Conservation (phyloP, 2,797 vertebrate genomes). For the Mormyrops boulengeri region DNA sequence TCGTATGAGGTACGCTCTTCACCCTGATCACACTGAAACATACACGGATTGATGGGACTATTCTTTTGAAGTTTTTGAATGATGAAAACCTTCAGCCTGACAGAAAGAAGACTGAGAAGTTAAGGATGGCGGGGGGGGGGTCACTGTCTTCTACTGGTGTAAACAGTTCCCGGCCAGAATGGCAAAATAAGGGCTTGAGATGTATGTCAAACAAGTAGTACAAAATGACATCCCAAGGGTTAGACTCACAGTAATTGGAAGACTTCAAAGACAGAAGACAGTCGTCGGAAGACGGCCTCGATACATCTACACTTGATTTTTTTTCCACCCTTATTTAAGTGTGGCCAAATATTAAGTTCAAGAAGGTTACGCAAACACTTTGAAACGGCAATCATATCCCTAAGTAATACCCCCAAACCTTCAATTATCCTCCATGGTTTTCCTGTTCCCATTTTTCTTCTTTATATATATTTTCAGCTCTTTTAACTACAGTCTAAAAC, state of each 20-base stretch:
- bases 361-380: conserved; percentile 67
- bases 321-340: conserved; percentile 45
- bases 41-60: background rate
- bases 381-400: conserved; percentile 58
- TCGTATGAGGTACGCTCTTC: background rate
- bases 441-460: conserved; percentile 56
- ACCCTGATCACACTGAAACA: background rate
- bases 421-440: conserved; percentile 66
- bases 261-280: conserved; percentile 23
- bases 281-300: conserved; percentile 10
- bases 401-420: conserved; percentile 68
- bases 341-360: conserved; percentile 66
- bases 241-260: conserved; percentile 5
- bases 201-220: conserved; percentile 10
- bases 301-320: conserved; percentile 41
- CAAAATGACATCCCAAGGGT: background rate
- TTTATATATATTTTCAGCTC: conserved; percentile 30
- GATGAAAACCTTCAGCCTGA: background rate
- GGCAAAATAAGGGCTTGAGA: background rate
- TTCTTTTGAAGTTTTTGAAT: background rate
- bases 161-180: conserved; percentile 8
- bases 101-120: background rate
- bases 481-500: conserved; percentile 54
- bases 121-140: background rate
- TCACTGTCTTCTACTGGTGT: conserved; percentile 1